Conservation (phyloP, 2,888 invertebrate genomes). For the Neoascia interrupta region DNA sequence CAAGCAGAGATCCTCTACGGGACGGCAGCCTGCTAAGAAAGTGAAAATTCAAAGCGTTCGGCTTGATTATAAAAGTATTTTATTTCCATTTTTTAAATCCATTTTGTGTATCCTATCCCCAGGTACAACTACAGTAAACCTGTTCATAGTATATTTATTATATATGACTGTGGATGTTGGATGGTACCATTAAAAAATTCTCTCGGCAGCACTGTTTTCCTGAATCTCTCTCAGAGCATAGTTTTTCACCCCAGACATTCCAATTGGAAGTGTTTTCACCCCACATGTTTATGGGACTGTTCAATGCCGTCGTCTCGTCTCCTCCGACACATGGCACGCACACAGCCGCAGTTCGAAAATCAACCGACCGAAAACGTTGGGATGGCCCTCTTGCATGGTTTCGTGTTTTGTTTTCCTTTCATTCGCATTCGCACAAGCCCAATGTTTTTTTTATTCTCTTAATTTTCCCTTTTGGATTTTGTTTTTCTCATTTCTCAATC, state of each 20-base stretch:
- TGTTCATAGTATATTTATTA: too few species aligned
- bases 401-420: slow-evolving; percentile 36
- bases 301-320: slow-evolving; percentile 69
- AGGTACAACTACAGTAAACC: too few species aligned
- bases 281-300: slow-evolving; percentile 27
- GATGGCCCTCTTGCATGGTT: not conserved
- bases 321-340: slow-evolving; percentile 57
- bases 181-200: too few species aligned
- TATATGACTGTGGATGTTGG: too few species aligned
- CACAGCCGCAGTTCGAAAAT: slow-evolving; percentile 60
- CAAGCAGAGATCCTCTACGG: too few species aligned
- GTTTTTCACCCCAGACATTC: slow-evolving; percentile 8
- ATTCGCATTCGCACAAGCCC: slow-evolving; percentile 1
- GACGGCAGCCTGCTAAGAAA: too few species aligned
- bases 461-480: slow-evolving; percentile 49
- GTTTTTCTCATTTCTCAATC: slow-evolving; percentile 21
- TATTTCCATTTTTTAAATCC: too few species aligned
- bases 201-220: too few species aligned
- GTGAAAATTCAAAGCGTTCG: too few species aligned
- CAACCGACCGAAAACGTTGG: not conserved
- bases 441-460: slow-evolving; percentile 37
- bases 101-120: too few species aligned
- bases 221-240: not conserved
- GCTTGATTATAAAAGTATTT: too few species aligned
- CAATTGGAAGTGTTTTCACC: slow-evolving; percentile 33